phyloP scores from a whole-genome alignment of 2,888 invertebrate genomes.

The Pyrochroa serraticornis region DNA sequence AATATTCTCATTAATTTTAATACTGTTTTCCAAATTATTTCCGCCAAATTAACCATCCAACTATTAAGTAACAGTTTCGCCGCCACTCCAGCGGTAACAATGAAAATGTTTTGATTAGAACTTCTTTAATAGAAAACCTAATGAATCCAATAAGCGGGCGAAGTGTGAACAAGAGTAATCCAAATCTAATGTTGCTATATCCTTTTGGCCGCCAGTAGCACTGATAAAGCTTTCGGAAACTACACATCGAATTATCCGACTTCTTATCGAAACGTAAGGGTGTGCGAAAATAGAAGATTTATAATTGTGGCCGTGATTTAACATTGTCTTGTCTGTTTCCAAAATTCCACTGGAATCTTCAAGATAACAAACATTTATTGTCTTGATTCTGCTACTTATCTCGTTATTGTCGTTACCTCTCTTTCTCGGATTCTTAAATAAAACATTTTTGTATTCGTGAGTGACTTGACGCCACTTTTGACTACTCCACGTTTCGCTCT shows the following conservation, averaged over 20 bases:
- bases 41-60: constrained; percentile 29
- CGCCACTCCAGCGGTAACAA: constrained; percentile 1
- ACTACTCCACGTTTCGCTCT: too few species aligned
- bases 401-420: too few species aligned
- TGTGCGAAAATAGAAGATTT: constrained; percentile 19
- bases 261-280: constrained; percentile 21
- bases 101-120: constrained; percentile 8
- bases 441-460: too few species aligned
- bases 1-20: constrained; percentile 32
- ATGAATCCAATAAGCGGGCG: too few species aligned
- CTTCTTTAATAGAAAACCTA: constrained; percentile 7
- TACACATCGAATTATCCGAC: constrained; percentile 14
- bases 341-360: background rate
- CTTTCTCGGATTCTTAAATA: too few species aligned
- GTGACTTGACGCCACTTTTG: too few species aligned
- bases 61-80: constrained; percentile 3
- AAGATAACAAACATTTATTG: too few species aligned
- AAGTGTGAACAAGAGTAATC: too few species aligned
- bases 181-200: too few species aligned
- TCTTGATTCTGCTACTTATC: too few species aligned
- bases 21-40: constrained; percentile 25
- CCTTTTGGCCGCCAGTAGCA: background rate
- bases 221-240: constrained; percentile 6
- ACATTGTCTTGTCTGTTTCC: constrained; percentile 1
- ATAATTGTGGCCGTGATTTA: constrained; percentile 17